A percentile compares a stretch with the other conserved stretches of the same genome.
Evolutionary conservation across 2,797 vertebrate genomes (phyloP).

Genomic region (Euthynnus affinis): DNA sequence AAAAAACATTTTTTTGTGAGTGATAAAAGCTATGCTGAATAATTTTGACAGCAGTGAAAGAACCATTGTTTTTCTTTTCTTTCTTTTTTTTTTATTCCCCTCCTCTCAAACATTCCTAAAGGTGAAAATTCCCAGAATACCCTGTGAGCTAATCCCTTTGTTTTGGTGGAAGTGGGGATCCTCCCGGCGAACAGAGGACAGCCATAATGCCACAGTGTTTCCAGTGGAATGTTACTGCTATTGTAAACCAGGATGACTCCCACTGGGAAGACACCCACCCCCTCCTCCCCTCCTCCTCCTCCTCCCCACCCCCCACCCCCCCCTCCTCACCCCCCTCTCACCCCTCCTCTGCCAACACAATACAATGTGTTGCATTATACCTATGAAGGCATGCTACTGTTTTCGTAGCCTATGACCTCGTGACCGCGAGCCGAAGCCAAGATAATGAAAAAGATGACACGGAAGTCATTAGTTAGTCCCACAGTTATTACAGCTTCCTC

Average conservation of each 20-base stretch:
- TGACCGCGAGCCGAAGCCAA: constrained; percentile 55
- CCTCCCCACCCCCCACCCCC: too few relatives aligned
- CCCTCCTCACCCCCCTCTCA: constrained; percentile 33
- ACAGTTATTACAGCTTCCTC: constrained; percentile 58
- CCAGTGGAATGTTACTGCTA: constrained; percentile 77
- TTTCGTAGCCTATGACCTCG: constrained; percentile 78
- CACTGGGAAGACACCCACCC: constrained; percentile 60
- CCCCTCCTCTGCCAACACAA: constrained; percentile 62
- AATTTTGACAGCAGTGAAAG: constrained; percentile 17
- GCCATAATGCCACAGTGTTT: constrained; percentile 78
- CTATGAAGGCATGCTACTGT: constrained; percentile 72
- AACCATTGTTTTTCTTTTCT: not conserved
- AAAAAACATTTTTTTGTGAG: not conserved
- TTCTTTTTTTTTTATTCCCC: too few relatives aligned
- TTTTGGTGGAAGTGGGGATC: constrained; percentile 59
- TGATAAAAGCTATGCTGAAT: not conserved
- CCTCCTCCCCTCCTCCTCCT: constrained; percentile 36
- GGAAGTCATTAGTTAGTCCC: constrained; percentile 73
- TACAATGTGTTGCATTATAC: constrained; percentile 73
- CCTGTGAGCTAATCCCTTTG: constrained; percentile 65
- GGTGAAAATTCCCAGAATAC: constrained; percentile 66
- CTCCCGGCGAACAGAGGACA: constrained; percentile 41
- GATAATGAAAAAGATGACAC: constrained; percentile 70
- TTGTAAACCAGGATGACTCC: constrained; percentile 73
- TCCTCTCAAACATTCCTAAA: constrained; percentile 38